Evolutionary conservation across 2,888 invertebrate genomes (phyloP), one percentile per base, ranked within the genome.

Genomic region (Drosophila mulleri): DNA sequence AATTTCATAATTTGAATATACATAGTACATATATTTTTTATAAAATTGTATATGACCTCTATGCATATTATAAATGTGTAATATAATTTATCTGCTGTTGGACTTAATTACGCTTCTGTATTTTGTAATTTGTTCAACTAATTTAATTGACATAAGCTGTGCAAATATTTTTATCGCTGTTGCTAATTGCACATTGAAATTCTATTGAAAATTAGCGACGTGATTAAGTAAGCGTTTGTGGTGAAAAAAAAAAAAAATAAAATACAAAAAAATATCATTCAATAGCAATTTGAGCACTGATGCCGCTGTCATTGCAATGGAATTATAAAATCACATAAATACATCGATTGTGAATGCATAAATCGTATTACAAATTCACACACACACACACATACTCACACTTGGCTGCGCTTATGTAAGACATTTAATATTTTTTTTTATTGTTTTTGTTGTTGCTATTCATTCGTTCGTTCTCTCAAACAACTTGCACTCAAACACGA

Each of bases 401-500:
- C 50, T 32, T 20, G 9, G 6, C 0, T 20, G 20, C 32, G 63
- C 74, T 79, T 79, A 77, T 79, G 71, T 67, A 77, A 77, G 67
- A 56, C 60, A 57, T 65, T 62, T 35, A 50, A 64, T 50, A 7
- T 26, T 61, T 60, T 39, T 59, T 20, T 16, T 39, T 39, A 39
- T 39, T 39, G 2, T 37, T 37, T 1, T 16, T 37, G 14, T 37
- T 37, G 37, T 44, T 18, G 29, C n/a, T 32, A 14, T 16, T 54
- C 56, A 14, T 16, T 54, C 56, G 26, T 71, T 74, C 29, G 29
- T 29, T 29, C 29, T 29, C 48, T 66, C 42, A 59, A 64, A 62
- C 59, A 68, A 69, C 53, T 72, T 72, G 81, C 82, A 85, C 82
- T 82, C 76, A 69, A 85, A 85, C 80, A 82, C 86, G 82, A 82